Evolutionary conservation across 2,797 vertebrate genomes (phyloP).

Genomic region (Cercopithecus neglectus): DNA sequence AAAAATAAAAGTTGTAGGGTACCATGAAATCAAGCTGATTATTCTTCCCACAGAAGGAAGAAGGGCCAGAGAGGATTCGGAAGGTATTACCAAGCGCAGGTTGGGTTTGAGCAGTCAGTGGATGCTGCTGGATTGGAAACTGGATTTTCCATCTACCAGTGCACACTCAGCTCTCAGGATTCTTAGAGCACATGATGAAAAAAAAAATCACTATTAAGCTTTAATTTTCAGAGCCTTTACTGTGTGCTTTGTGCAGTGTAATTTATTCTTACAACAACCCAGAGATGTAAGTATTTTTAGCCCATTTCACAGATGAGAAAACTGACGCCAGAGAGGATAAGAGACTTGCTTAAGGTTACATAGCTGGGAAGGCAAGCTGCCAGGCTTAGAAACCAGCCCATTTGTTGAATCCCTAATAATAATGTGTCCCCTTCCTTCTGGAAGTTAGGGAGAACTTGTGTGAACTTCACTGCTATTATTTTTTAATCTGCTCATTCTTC

Average conservation of each 20-base stretch:
- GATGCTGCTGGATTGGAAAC: neutral
- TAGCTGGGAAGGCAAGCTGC: neutral
- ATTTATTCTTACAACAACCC: neutral
- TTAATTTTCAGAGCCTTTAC: neutral
- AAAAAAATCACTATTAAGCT: neutral
- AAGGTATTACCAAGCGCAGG: neutral
- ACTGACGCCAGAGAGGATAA: neutral
- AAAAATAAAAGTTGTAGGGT: neutral
- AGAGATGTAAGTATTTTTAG: neutral
- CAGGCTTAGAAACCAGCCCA: neutral
- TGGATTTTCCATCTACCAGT: neutral
- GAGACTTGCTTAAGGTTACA: neutral
- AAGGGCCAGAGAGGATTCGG: neutral
- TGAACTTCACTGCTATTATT: neutral
- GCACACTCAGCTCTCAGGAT: neutral
- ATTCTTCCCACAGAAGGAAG: neutral
- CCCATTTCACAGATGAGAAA: neutral
- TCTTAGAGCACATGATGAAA: neutral
- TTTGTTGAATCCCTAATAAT: neutral
- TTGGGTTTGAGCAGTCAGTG: fast-evolving
- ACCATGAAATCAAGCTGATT: neutral
- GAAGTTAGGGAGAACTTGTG: neutral
- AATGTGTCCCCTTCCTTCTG: neutral
- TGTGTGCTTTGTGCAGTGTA: neutral
- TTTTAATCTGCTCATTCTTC: neutral